Base-by-base conservation (phyloP, 2,888 invertebrate genomes). In the Terebella lapidaria region DNA sequence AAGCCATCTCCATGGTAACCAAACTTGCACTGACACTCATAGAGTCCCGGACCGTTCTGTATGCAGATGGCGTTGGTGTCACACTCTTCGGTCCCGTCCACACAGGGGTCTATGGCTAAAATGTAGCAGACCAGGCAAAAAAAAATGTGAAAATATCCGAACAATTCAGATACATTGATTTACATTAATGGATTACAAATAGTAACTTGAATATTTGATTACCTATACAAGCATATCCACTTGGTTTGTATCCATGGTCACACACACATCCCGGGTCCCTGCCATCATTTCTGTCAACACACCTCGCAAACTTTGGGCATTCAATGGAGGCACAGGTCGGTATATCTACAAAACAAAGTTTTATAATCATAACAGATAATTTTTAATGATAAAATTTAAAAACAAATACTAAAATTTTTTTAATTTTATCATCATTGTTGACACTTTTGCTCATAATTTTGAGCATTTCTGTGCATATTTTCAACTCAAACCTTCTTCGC, bases 1-100 rank as follows among this genome's bases (percentile, higher is more conserved):
- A 67, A 67, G 3, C 75, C 75, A 65, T 74, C 74, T 46, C 75
- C 75, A 49, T 63, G 58, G 66, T 67, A 75, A 58, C 71, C 73
- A 26, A 56, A 28, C 15, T 61, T 63, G 61, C 76, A 76, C 1
- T 62, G 59, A 60, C 76, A 76, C 27, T 66, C 61, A 58, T 69
- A 68, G 2, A 55, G 49, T 1, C 56, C 62, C 1, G 70, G 68
- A 1, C 68, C 68, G 18, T 67, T 64, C 3, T 53, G 47, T 3
- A 57, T 54, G 57, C 76, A 76, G 15, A 35, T 57, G 24, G 73
- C 72, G 59, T 72, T 65, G 3, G 30, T 55, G 57, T 69, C 62
- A 58, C 74, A 75, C 10, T 35, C 35, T 3, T 20, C 29, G 0
- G 64, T 62, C 18, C 63, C 65, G 3, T 46, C 42, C 2, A 20